Evolutionary conservation across 2,888 invertebrate genomes (phyloP).

Genomic region (Antheraea assamensis): DNA sequence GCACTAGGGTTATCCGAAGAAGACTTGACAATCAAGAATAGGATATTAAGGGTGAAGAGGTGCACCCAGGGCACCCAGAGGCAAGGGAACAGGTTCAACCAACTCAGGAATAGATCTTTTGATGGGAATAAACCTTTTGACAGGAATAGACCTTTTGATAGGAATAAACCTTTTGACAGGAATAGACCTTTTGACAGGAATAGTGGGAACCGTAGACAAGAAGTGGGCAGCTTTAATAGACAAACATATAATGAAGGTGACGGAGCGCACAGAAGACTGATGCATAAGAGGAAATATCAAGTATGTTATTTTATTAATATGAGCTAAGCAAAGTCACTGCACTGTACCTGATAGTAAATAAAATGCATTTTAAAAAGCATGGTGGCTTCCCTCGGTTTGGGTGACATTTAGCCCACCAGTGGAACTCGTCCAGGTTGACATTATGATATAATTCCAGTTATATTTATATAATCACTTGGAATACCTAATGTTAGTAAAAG

Average conservation of each 20-base stretch:
- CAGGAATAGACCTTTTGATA: constrained; percentile 17
- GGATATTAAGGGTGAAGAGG: constrained; percentile 82
- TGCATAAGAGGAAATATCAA: constrained; percentile 65
- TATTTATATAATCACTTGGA: no score
- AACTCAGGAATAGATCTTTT: constrained; percentile 19
- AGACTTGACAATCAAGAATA: constrained; percentile 81
- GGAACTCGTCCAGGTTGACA: no score
- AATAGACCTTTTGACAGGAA: constrained; percentile 16
- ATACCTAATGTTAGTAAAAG: no score
- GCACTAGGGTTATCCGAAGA: constrained; percentile 84
- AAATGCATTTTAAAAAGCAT: no score
- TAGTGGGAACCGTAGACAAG: constrained; percentile 28
- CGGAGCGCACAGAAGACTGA: constrained; percentile 62
- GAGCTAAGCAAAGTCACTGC: neutral
- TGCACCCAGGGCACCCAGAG: constrained; percentile 57
- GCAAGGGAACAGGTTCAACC: constrained; percentile 30
- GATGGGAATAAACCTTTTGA: constrained; percentile 17
- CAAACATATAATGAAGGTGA: constrained; percentile 33
- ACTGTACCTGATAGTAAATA: no score
- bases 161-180: constrained; percentile 19
- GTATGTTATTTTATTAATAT: constrained; percentile 38
- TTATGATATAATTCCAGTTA: no score
- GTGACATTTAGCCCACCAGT: no score
- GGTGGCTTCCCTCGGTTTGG: no score
- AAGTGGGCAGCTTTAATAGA: constrained; percentile 23